phyloP scores from a whole-genome alignment of 2,888 invertebrate genomes.

The Notodonta ziczac region DNA sequence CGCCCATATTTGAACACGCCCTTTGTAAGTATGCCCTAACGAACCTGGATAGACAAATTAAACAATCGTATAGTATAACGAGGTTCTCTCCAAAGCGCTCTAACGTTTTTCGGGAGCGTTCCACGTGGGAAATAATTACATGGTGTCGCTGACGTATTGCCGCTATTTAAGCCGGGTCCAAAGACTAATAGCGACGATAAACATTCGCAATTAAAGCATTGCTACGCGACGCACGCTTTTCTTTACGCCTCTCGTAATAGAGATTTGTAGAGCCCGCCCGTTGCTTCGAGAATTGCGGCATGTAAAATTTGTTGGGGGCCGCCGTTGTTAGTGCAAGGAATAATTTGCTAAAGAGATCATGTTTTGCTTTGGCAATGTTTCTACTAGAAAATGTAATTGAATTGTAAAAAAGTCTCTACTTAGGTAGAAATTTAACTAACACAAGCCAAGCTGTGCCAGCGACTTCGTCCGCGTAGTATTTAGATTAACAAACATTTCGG shows the following conservation, averaged over 20 bases:
- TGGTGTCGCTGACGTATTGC: constrained; percentile 78
- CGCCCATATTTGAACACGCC: constrained; percentile 47
- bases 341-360: constrained; percentile 13
- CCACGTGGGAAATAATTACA: constrained; percentile 81
- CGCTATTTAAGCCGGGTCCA: constrained; percentile 78
- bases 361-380: not conserved
- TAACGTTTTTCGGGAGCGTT: constrained; percentile 74
- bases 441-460: no score
- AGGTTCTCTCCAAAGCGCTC: constrained; percentile 53
- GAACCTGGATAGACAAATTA: constrained; percentile 71
- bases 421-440: no score
- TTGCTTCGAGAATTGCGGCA: constrained; percentile 42
- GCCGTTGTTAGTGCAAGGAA: constrained; percentile 24
- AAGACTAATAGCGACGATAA: constrained; percentile 81
- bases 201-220: constrained; percentile 82
- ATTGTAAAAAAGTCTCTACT: not conserved
- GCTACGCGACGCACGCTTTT: constrained; percentile 81
- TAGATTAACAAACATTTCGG: no score
- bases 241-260: constrained; percentile 75
- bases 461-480: no score
- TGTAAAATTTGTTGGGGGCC: constrained; percentile 36
- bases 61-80: constrained; percentile 63
- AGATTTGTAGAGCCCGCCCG: constrained; percentile 66
- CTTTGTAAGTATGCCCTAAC: constrained; percentile 49
- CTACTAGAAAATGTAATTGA: not conserved